These are phyloP conservation scores for Actenoides lindsayi DNA, from an alignment of 2,113 vertebrate genomes.

Conservation along the genomic window DNA sequence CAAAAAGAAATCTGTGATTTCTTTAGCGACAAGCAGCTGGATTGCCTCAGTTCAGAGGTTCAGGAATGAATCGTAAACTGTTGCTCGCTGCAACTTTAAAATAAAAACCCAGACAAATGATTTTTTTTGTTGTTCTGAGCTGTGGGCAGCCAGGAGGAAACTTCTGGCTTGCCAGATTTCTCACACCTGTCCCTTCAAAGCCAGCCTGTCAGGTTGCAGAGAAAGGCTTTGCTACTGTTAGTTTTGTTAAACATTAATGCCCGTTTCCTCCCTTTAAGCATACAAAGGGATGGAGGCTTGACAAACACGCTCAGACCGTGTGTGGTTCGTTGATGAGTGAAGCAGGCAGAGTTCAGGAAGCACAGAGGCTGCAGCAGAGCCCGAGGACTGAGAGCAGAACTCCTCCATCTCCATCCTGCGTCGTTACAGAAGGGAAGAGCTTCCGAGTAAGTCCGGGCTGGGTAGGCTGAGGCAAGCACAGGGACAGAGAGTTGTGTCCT, in stretches of 20 bases:
- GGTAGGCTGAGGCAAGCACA: rapidly evolving
- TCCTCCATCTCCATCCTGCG: background rate
- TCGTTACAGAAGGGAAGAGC: background rate
- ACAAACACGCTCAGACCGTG: background rate
- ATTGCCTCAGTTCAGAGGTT: background rate
- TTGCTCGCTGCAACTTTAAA: background rate
- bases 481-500: background rate
- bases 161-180: background rate
- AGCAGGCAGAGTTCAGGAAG: background rate
- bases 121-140: background rate
- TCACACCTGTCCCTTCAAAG: slow-evolving; percentile 4
- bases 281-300: slow-evolving; percentile 44
- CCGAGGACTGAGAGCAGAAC: background rate
- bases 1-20: background rate
- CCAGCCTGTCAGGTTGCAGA: background rate
- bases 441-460: background rate
- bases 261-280: slow-evolving; percentile 53
- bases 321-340: slow-evolving; percentile 9
- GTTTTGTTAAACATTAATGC: slow-evolving; percentile 58
- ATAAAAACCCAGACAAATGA: background rate
- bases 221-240: slow-evolving; percentile 8
- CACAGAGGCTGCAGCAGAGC: background rate
- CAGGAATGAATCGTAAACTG: background rate
- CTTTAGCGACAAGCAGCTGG: background rate
- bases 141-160: background rate